phyloP scores from a whole-genome alignment of 1,140 invertebrate genomes.

The Cydia fagiglandana region DNA sequence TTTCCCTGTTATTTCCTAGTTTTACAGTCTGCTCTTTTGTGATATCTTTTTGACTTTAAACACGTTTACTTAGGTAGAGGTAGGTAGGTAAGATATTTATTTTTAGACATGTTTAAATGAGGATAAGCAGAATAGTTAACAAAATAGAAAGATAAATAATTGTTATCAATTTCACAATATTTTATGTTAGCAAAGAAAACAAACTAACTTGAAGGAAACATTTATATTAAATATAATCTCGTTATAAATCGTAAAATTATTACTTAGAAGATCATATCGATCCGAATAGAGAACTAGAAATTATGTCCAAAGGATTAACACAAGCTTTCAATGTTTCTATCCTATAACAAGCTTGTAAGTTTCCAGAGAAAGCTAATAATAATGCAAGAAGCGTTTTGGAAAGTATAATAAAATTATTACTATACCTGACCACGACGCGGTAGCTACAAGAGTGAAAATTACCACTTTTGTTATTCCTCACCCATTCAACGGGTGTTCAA shows the following conservation, averaged over 20 bases:
- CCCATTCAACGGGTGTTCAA: background rate
- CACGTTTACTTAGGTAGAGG: too few relatives aligned
- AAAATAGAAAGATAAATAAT: too few relatives aligned
- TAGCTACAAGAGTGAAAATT: background rate
- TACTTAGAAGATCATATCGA: too few relatives aligned
- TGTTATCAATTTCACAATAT: too few relatives aligned
- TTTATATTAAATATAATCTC: background rate
- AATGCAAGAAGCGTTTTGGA: slow-evolving; percentile 12
- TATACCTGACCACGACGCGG: slow-evolving; percentile 3
- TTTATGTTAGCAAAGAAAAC: too few relatives aligned
- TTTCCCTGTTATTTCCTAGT: too few relatives aligned
- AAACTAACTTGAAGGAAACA: background rate
- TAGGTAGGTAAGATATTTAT: too few relatives aligned
- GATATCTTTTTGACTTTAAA: too few relatives aligned
- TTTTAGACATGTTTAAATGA: too few relatives aligned
- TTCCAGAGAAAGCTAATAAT: slow-evolving; percentile 7
- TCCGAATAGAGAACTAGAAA: background rate
- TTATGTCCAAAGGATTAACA: background rate
- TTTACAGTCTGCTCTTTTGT: too few relatives aligned
- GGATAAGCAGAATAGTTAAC: too few relatives aligned
- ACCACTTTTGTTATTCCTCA: background rate
- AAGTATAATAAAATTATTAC: slow-evolving; percentile 17
- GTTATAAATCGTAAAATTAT: too few relatives aligned
- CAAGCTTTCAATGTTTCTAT: background rate
- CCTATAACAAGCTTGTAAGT: background rate